phyloP scores from a whole-genome alignment of 2,113 vertebrate genomes.

The Leucosticte australis region DNA sequence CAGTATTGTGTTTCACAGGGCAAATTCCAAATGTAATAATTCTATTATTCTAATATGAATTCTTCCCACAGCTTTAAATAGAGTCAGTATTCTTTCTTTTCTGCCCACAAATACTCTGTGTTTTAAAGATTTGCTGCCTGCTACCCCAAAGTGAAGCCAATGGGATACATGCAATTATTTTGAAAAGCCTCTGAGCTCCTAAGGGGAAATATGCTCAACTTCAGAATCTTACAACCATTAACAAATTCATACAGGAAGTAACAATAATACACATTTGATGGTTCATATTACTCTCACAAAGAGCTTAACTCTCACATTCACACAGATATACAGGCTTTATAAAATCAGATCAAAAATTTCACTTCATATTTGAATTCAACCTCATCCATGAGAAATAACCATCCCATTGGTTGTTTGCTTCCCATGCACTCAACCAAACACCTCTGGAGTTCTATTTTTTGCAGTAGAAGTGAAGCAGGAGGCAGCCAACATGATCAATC shows the following conservation, averaged over 20 bases:
- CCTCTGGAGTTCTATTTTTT: neutral
- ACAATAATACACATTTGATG: neutral
- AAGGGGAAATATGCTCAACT: neutral
- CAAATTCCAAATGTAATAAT: neutral
- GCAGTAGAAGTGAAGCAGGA: neutral
- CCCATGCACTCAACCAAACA: accelerated
- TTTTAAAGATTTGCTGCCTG: neutral
- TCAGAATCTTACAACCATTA: neutral
- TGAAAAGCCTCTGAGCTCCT: neutral
- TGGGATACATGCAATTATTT: neutral
- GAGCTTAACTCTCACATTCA: neutral
- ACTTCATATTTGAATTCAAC: neutral
- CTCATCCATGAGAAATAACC: neutral
- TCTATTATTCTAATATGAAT: neutral
- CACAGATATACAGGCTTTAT: neutral
- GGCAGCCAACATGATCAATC: neutral
- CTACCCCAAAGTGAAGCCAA: neutral
- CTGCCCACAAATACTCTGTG: neutral
- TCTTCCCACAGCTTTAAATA: neutral
- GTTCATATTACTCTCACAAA: neutral
- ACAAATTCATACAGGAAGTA: neutral
- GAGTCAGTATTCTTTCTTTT: neutral
- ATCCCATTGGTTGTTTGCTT: neutral
- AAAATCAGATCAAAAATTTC: neutral
- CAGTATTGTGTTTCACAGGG: neutral